Conservation (phyloP, 2,888 invertebrate genomes). For the Ferrisia virgata region DNA sequence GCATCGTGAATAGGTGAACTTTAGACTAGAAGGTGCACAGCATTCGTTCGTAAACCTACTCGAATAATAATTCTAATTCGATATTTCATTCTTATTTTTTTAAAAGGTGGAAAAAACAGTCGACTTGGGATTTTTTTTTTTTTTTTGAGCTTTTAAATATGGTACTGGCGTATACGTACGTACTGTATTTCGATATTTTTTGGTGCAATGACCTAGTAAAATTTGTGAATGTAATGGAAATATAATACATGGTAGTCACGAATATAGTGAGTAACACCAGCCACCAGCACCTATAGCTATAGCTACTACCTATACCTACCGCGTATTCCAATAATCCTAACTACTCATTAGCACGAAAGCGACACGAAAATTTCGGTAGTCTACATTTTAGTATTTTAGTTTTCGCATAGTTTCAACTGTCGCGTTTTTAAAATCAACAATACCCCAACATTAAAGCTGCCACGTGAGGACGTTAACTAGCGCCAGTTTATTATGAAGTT, state of each 20-base stretch:
- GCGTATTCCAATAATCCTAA: neutral
- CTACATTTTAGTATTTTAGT: neutral
- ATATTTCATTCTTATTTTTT: too few relatives aligned
- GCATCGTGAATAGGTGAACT: neutral
- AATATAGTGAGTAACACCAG: neutral
- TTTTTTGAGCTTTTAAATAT: neutral
- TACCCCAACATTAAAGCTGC: neutral
- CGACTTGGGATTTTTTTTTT: neutral
- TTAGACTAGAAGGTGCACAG: neutral
- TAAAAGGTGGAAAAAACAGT: too few relatives aligned
- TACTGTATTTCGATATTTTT: neutral
- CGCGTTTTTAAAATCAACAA: conserved; percentile 15
- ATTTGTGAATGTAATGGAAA: neutral
- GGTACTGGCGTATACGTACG: too few relatives aligned
- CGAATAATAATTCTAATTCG: too few relatives aligned
- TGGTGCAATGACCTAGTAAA: conserved; percentile 38
- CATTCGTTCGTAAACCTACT: too few relatives aligned
- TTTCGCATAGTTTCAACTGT: neutral
- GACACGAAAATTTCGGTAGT: neutral
- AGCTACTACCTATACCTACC: neutral
- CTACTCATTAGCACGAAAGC: conserved; percentile 31
- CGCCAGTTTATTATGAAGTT: conserved; percentile 6
- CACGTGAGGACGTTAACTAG: neutral
- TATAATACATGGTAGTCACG: neutral
- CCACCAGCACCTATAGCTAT: neutral